These are phyloP conservation scores for Herpailurus yagouaroundi DNA, from an alignment of 2,113 vertebrate genomes.

Conservation along the genomic window DNA sequence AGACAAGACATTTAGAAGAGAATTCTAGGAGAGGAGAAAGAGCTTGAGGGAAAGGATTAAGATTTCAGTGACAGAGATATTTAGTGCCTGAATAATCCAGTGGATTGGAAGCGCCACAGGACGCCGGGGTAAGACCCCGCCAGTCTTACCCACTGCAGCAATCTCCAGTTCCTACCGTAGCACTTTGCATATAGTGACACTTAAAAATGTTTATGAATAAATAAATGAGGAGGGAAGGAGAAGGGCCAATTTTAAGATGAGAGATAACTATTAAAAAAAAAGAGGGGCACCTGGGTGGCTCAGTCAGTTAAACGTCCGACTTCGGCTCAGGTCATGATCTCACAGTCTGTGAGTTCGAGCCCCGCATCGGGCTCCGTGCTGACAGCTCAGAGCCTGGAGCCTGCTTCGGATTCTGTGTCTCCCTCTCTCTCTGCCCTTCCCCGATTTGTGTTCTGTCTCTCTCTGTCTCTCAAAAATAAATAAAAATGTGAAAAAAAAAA, in stretches of 20 bases:
- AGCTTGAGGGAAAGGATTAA: neutral
- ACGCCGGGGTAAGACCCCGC: neutral
- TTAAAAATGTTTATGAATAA: neutral
- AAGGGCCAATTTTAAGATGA: neutral
- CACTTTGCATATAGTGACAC: neutral
- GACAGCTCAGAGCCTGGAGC: too few relatives aligned
- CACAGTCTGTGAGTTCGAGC: too few relatives aligned
- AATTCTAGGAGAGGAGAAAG: constrained; percentile 9
- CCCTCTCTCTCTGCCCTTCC: too few relatives aligned
- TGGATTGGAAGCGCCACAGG: neutral
- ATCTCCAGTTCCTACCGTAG: neutral
- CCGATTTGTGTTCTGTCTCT: too few relatives aligned
- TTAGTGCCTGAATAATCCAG: neutral
- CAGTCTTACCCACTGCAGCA: neutral
- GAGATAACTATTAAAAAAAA: neutral
- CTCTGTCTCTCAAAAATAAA: too few relatives aligned
- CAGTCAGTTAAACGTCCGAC: too few relatives aligned
- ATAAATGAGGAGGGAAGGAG: neutral
- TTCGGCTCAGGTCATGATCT: too few relatives aligned
- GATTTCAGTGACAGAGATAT: neutral
- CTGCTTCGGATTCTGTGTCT: too few relatives aligned
- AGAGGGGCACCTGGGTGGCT: too few relatives aligned
- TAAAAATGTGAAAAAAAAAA: too few relatives aligned
- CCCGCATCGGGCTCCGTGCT: too few relatives aligned
- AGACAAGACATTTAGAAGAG: neutral